Evolutionary conservation across 1,140 invertebrate genomes (phyloP).

Genomic region (roundworm (Caenorhabditis elegans)): DNA sequence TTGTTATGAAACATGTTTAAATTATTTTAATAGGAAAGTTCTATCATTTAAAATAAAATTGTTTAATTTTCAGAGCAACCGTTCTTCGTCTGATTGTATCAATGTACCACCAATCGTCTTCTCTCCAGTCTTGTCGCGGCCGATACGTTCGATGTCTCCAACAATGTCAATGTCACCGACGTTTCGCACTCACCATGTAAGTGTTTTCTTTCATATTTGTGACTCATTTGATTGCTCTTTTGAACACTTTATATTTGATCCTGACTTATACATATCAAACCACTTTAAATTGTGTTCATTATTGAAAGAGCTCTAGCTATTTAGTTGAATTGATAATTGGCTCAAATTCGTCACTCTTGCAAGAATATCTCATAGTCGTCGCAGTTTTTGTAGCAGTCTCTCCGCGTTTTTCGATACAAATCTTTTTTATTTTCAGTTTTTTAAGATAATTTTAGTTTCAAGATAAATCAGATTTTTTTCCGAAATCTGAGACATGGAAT

Average conservation of each 20-base stretch:
- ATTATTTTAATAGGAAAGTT: too few relatives aligned
- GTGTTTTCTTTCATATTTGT: neutral
- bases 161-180: constrained; percentile 20
- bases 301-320: neutral
- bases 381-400: too few relatives aligned
- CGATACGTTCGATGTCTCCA: constrained; percentile 7
- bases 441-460: too few relatives aligned
- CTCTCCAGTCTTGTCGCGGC: neutral
- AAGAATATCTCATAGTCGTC: too few relatives aligned
- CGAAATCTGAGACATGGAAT: too few relatives aligned
- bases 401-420: too few relatives aligned
- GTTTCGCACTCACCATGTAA: constrained; percentile 5
- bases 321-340: neutral
- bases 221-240: constrained; percentile 12
- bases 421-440: neutral
- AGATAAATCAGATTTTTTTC: too few relatives aligned
- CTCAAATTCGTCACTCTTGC: neutral
- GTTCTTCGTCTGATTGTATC: neutral
- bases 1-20: too few relatives aligned
- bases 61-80: constrained; percentile 29
- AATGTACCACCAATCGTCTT: constrained; percentile 22
- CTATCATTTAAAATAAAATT: too few relatives aligned
- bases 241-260: neutral
- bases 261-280: neutral
- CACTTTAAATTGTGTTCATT: neutral